Percentiles rank a stretch among this genome's conserved stretches.
phyloP scores from a whole-genome alignment of 1,140 invertebrate genomes.

The Papilio machaon region DNA sequence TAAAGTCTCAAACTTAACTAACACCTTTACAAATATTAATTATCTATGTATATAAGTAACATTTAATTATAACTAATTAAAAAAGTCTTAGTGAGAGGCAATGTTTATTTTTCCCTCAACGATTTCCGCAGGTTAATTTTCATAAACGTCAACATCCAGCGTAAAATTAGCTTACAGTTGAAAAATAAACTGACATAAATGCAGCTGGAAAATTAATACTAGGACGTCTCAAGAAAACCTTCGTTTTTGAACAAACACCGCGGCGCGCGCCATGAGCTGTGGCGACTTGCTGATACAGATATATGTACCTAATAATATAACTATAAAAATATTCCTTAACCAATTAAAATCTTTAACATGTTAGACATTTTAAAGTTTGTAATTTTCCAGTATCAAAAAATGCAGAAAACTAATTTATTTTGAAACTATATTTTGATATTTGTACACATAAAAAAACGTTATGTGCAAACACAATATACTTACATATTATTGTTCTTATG shows the following conservation, averaged over 20 bases:
- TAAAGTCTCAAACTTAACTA: neutral
- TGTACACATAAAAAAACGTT: too few species aligned
- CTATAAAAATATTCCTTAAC: too few species aligned
- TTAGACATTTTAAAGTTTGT: too few species aligned
- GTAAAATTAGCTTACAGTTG: slow-evolving; percentile 69
- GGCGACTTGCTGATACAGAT: neutral
- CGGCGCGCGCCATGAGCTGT: slow-evolving; percentile 44
- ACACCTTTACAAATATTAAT: neutral
- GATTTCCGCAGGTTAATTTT: slow-evolving; percentile 34
- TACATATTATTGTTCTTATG: too few species aligned
- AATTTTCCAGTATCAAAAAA: too few species aligned
- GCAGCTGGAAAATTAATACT: slow-evolving; percentile 72
- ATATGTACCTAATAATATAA: neutral
- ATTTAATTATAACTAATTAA: too few species aligned
- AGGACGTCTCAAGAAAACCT: slow-evolving; percentile 70
- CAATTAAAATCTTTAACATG: too few species aligned
- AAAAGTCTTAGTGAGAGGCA: neutral
- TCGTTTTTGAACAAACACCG: slow-evolving; percentile 59
- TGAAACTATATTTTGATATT: too few species aligned
- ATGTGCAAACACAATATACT: too few species aligned
- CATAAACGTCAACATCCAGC: slow-evolving; percentile 28
- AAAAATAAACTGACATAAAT: slow-evolving; percentile 78
- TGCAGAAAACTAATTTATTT: too few species aligned
- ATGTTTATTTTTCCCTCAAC: slow-evolving; percentile 27
- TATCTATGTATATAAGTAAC: neutral